Base-by-base conservation (phyloP, 2,797 vertebrate species). In the Ptychadena robeensis region DNA sequence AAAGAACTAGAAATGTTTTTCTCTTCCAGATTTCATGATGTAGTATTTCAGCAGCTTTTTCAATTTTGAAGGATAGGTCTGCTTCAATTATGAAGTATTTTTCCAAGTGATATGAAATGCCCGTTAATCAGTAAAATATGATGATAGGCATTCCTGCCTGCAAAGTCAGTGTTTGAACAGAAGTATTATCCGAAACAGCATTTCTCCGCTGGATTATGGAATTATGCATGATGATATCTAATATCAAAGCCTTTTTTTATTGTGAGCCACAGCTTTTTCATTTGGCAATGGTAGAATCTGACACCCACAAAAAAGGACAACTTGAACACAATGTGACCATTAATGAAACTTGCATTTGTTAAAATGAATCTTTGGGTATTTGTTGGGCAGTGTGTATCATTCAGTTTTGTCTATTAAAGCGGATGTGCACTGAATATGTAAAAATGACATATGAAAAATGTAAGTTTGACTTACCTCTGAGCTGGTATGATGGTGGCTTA, bases 121-220 rank as follows among this genome's bases (percentile, higher is more conserved):
- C 4, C 4, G 30, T 27, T 80, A 71, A 71, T 71, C 32, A 80
- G 69, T 27, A 72, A 80, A 59, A 80, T 63, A 31, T 28, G 11
- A 4, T 31, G 63, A 28, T 66, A 37, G 73, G 31, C 18, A 67
- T 81, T 65, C 48, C 38, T 67, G 80, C 32, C 53, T 38, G 61
- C 28, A 67, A 67, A 74, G 38, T 14, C 32, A 27, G n/a, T 38
- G 71, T 74, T 74, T 81, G 61, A 57, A 66, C 61, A 66, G 18
- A 38, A 73, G 68, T 25, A n/a, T 68, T 32, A 73, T 25, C 30
- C 10, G 64, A 68, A 30, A 30, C 44, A 75, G 63, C 59, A 34
- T n/a, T 31, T 67, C 34, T 69, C n/a, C 15, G 72, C 30, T 57
- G 80, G 71, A 81, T 75, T 75, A 44, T 34, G 57, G 79, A 32